These are phyloP conservation scores for Ostrea edulis DNA, from an alignment of 1,140 invertebrate genomes.

Conservation along the genomic window DNA sequence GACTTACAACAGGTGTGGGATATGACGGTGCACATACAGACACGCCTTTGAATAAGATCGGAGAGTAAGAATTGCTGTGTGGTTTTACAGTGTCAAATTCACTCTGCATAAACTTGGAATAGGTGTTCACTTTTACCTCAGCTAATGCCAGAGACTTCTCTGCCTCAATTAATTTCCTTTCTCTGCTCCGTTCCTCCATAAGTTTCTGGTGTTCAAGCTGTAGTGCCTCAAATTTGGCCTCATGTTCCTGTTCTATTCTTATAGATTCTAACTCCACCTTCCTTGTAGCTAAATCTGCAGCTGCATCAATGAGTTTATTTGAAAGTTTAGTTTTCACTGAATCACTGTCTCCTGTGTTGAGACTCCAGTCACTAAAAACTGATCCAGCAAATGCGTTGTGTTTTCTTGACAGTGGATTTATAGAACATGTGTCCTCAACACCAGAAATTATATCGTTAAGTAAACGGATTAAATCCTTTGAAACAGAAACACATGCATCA, in stretches of 20 bases:
- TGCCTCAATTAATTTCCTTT: background rate
- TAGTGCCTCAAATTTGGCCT: background rate
- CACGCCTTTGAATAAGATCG: no score
- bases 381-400: background rate
- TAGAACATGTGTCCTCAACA: background rate
- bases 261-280: background rate
- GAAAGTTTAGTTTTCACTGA: background rate
- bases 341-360: background rate
- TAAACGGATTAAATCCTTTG: background rate
- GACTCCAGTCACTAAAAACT: background rate
- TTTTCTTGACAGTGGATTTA: background rate
- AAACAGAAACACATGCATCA: conserved; percentile 10
- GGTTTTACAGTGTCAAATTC: background rate
- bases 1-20: no score
- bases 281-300: background rate
- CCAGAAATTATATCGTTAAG: background rate
- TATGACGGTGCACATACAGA: no score
- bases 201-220: background rate
- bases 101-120: background rate
- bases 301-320: background rate
- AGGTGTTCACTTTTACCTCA: background rate
- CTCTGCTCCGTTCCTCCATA: background rate
- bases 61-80: no score
- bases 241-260: background rate
- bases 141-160: background rate